phyloP scores from a whole-genome alignment of 2,888 invertebrate genomes.

The Agriopis aurantiaria region DNA sequence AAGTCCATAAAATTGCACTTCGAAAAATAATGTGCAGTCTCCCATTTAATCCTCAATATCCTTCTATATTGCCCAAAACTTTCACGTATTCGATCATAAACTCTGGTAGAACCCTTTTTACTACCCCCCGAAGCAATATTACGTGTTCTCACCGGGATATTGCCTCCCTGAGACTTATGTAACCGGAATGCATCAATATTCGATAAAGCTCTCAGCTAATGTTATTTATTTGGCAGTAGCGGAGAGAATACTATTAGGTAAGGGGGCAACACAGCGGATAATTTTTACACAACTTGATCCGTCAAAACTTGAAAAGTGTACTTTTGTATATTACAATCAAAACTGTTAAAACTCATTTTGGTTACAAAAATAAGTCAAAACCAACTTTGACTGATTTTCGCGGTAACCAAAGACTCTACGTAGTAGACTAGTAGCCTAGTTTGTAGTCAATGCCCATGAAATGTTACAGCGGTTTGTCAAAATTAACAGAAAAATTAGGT shows the following conservation, averaged over 20 bases:
- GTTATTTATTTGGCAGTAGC: constrained; percentile 38
- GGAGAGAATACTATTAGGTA: constrained; percentile 11
- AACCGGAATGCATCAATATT: constrained; percentile 41
- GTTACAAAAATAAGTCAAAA: too few species aligned
- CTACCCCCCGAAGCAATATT: constrained; percentile 32
- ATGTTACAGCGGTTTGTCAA: too few species aligned
- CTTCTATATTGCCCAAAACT: constrained; percentile 33
- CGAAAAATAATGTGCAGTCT: constrained; percentile 11
- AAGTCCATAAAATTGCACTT: constrained; percentile 17
- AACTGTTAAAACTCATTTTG: too few species aligned
- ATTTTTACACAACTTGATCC: too few species aligned
- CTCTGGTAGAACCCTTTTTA: constrained; percentile 35
- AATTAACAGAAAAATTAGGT: too few species aligned
- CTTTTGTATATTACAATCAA: too few species aligned
- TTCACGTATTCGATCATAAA: constrained; percentile 41
- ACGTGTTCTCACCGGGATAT: constrained; percentile 38
- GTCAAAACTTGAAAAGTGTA: too few species aligned
- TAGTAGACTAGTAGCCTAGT: too few species aligned
- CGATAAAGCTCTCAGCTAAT: constrained; percentile 36
- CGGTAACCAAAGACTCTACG: too few species aligned
- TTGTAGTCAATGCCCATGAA: too few species aligned
- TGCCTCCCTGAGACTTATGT: constrained; percentile 33
- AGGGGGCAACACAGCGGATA: neutral
- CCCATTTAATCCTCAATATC: constrained; percentile 30
- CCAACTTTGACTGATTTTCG: too few species aligned